Base-by-base conservation (phyloP, 2,888 invertebrate species). In the Tenthredo scrophulariae region DNA sequence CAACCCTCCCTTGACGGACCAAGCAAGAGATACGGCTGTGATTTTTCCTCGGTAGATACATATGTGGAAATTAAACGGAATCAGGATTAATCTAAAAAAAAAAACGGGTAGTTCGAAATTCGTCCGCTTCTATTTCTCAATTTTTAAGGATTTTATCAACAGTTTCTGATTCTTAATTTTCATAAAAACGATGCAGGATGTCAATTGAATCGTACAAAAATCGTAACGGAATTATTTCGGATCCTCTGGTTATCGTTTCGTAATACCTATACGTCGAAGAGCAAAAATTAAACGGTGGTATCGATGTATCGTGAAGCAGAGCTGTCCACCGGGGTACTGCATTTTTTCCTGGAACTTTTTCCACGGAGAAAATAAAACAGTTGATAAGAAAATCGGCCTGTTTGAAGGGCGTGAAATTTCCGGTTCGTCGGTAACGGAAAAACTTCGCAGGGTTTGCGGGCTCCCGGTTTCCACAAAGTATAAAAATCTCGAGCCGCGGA, bases 41-140 rank as follows among this genome's bases (percentile, higher is more conserved):
- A 77, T 50, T 18, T 77, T n/a, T 77, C 77, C 67, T 67, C 26
- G 33, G 33, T 67, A 67, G 0, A 72, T 40, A 74, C 13, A 65
- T 1, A 29, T 74, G 13, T 43, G 43, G 43, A 15, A 50, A 75
- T 75, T 50, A 26, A 75, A 46, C 22, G 9, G 15, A 43, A 43
- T 74, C 5, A n/a, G n/a, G 46, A 46, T 74, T 26, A 22, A 22
- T 26, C 4, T 33, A 18, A 70, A n/a, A 70, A 18, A 77, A 40
- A 40, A 40, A 9, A 40, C 2, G 22, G 15, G 5, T 18, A 46
- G 4, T 50, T 6, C 29, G 3, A n/a, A 6, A 22, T 40, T 40
- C 1, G 10, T 22, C 29, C 26, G 1, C 22, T 15, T 26, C 9
- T n/a, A 29, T 50, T 50, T 29, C 2, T 37, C 9, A 2, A 26